Conservation (phyloP, 2,113 vertebrate genomes). For the Platysteira castanea region DNA sequence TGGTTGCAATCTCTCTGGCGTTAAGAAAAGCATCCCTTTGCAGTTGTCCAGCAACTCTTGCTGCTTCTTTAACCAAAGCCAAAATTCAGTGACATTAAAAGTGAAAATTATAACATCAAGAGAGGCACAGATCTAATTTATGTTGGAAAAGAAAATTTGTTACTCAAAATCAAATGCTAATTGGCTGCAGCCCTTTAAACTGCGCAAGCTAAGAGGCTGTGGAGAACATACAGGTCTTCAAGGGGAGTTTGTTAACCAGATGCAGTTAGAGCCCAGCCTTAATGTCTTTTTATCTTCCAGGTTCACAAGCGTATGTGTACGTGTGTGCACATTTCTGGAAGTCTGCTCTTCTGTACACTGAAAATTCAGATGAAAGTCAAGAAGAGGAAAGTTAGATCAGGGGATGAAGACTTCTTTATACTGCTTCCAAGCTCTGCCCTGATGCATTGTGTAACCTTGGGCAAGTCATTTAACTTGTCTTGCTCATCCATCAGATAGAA, state of each 20-base stretch:
- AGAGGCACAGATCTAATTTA: background rate
- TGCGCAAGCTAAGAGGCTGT: background rate
- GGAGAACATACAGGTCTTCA: conserved; percentile 33
- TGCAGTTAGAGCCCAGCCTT: background rate
- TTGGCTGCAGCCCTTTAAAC: background rate
- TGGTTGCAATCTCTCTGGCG: background rate
- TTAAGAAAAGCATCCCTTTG: background rate
- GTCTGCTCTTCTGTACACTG: background rate
- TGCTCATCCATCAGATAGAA: conserved; percentile 60
- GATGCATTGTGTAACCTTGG: conserved; percentile 64
- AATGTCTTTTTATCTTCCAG: conserved; percentile 38
- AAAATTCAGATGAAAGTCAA: conserved; percentile 62
- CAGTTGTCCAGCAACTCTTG: background rate
- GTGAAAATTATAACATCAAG: conserved; percentile 3
- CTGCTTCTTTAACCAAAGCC: background rate
- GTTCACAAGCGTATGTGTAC: background rate
- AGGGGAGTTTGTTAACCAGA: conserved; percentile 32
- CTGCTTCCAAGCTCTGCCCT: conserved; percentile 53
- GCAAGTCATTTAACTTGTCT: conserved; percentile 64
- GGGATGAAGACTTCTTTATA: conserved; percentile 58
- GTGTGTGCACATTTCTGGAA: conserved; percentile 32
- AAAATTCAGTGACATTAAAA: background rate
- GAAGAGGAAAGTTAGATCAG: conserved; percentile 54
- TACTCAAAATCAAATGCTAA: conserved; percentile 53
- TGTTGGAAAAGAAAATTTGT: conserved; percentile 23